Percentiles rank a stretch among this genome's conserved stretches.
phyloP scores from a whole-genome alignment of 2,113 vertebrate species.

The Daphoenositta chrysoptera region DNA sequence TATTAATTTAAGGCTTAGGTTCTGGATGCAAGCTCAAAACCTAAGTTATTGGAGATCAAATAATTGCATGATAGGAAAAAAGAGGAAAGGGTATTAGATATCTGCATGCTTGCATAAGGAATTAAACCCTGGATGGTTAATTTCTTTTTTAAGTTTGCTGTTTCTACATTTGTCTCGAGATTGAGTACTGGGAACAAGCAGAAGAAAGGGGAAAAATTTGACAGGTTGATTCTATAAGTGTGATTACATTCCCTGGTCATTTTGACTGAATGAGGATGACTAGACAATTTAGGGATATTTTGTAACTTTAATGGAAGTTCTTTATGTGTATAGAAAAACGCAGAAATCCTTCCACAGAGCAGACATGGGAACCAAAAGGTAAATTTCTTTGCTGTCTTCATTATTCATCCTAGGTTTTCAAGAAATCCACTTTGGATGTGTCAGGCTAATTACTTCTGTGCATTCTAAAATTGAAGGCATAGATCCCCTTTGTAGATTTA shows the following conservation, averaged over 20 bases:
- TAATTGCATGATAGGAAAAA: background rate
- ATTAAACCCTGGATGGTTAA: background rate
- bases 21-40: background rate
- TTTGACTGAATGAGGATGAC: background rate
- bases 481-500: background rate
- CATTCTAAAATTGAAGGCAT: background rate
- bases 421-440: background rate
- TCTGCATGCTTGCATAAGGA: background rate
- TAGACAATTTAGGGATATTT: background rate
- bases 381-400: background rate
- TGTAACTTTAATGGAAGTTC: background rate
- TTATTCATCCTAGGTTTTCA: background rate
- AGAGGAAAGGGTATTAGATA: background rate
- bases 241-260: background rate
- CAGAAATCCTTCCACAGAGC: background rate
- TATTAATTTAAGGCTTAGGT: background rate
- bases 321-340: rapidly evolving
- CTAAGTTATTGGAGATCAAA: background rate
- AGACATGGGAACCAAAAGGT: background rate
- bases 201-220: background rate
- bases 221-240: background rate
- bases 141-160: background rate
- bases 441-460: background rate
- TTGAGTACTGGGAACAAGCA: background rate
- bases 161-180: background rate